These are phyloP conservation scores for Trinectes maculatus DNA, from an alignment of 2,113 vertebrate genomes.

Conservation along the genomic window DNA sequence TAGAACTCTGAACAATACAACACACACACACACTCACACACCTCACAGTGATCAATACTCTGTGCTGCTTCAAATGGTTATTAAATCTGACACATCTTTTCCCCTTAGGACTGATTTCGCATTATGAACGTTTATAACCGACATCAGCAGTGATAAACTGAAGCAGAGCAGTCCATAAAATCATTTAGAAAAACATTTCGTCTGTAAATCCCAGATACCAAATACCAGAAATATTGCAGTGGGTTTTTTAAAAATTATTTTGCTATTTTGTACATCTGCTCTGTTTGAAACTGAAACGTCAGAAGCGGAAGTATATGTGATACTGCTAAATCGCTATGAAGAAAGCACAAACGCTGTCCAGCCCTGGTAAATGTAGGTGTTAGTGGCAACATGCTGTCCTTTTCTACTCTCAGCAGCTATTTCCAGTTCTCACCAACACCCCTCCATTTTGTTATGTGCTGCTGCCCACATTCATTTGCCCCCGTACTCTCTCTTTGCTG, in stretches of 20 bases:
- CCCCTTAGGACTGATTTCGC: slow-evolving; percentile 21
- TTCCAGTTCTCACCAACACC: slow-evolving; percentile 73
- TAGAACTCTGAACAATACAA: slow-evolving; percentile 19
- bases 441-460: slow-evolving; percentile 79
- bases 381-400: slow-evolving; percentile 66
- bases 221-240: not conserved
- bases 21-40: slow-evolving; percentile 18
- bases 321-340: slow-evolving; percentile 51
- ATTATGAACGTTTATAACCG: slow-evolving; percentile 13
- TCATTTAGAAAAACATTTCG: not conserved
- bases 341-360: slow-evolving; percentile 60
- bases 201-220: not conserved
- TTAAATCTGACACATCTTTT: slow-evolving; percentile 41
- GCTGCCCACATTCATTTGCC: slow-evolving; percentile 70
- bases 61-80: slow-evolving; percentile 51
- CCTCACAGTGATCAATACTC: slow-evolving; percentile 50
- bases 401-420: slow-evolving; percentile 74
- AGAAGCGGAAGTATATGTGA: slow-evolving; percentile 42
- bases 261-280: not conserved
- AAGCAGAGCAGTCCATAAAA: not conserved
- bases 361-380: slow-evolving; percentile 68
- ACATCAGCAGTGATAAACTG: slow-evolving; percentile 11
- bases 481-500: slow-evolving; percentile 60
- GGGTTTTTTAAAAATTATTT: slow-evolving; percentile 4
- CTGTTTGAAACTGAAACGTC: slow-evolving; percentile 35